A percentile compares a stretch with the other conserved stretches of the same genome.
phyloP scores from a whole-genome alignment of 1,140 invertebrate genomes.

The Drosophila funebris region DNA sequence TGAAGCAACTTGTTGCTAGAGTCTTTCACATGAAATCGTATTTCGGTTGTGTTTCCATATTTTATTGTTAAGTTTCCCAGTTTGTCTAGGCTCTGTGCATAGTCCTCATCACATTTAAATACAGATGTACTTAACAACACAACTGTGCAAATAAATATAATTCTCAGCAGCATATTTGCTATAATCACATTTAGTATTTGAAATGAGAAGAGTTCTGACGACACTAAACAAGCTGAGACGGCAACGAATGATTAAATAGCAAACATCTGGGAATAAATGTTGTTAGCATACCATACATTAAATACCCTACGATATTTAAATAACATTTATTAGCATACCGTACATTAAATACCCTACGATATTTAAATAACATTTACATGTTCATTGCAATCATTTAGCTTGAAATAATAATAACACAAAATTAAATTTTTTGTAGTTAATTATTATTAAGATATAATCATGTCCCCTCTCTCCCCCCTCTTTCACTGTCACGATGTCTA shows the following conservation, averaged over 20 bases:
- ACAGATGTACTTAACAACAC: not conserved
- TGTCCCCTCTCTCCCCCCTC: too few species aligned
- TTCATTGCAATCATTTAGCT: too few species aligned
- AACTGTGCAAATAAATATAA: not conserved
- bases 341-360: not conserved
- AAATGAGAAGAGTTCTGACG: not conserved
- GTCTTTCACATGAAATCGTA: slow-evolving; percentile 17
- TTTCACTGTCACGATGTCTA: too few species aligned
- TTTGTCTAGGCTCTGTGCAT: not conserved
- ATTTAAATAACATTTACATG: too few species aligned
- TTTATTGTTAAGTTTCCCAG: slow-evolving; percentile 1
- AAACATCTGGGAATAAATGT: not conserved
- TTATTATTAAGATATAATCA: too few species aligned
- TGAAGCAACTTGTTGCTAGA: not conserved
- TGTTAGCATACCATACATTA: not conserved
- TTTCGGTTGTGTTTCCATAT: slow-evolving; percentile 13
- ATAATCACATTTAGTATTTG: not conserved
- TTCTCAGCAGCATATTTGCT: not conserved
- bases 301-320: not conserved
- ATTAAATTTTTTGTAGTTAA: too few species aligned
- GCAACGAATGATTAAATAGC: not conserved
- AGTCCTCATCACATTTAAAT: not conserved
- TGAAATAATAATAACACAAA: too few species aligned
- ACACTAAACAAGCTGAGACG: not conserved
- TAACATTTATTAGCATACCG: not conserved